Base-by-base conservation (phyloP, 1,140 invertebrate genomes). In the Drosophila pseudoananassae region DNA sequence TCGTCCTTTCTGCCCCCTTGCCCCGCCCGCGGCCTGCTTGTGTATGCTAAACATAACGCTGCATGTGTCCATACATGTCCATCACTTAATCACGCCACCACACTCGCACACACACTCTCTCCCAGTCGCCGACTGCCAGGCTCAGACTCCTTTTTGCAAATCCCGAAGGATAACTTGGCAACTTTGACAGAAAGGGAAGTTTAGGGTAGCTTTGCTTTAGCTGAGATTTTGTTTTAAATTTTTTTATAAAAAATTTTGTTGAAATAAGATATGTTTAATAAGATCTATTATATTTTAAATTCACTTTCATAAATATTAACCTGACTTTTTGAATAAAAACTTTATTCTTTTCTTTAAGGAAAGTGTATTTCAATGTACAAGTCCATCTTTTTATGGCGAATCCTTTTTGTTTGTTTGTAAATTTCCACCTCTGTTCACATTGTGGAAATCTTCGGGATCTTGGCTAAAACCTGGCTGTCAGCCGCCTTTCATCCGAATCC, bases 41-140 rank as follows among this genome's bases (percentile, higher is more conserved):
- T 88, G 83, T 87, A 87, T 88, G 83, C 83, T 87, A 87, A 87
- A 88, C 85, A 88, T 83, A 88, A 78, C 78, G 79, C 83, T 89
- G 78, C 84, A 83, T 88, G 83, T 88, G 83, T 88, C 83, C 78
- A 87, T 79, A 88, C 82, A 88, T 77, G 83, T 88, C 83, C 83
- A 88, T 88, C 83, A 88, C 83, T 88, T 88, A 88, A 88, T 88
- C 83, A 88, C 83, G 84, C 83, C 83, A 87, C 78, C 78, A 81
- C 74, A 75, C 61, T 56, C 46, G 36, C 23, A 55, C 14, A 25
- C 51, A 8, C 29, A 45, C 46, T 23, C 61, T 87, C 83, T 88
- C 83, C 78, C 83, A 55, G 10, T 36, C 29, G 27, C 51, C 4
- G 27, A 51, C 46, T 25, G 57, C 40, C 40, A 43, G 15, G n/a